Base-by-base conservation (phyloP, 2,888 invertebrate species). In the Microdon myrmicae region DNA sequence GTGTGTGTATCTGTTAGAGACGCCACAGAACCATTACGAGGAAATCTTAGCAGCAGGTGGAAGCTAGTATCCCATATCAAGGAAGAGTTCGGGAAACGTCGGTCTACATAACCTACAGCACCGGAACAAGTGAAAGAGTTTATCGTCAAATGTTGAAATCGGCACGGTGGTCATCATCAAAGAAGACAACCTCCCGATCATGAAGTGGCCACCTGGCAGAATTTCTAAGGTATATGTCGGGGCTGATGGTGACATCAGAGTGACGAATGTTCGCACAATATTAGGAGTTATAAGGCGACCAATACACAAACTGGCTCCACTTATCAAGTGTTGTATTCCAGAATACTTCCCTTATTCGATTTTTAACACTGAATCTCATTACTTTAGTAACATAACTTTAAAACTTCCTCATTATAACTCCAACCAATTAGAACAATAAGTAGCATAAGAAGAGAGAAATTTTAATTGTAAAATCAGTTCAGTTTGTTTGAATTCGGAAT, bases 121-220 rank as follows among this genome's bases (percentile, higher is more conserved):
- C 6, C n/a, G n/a, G n/a, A n/a, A n/a, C n/a, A n/a, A n/a, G n/a
- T n/a, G n/a, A n/a, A n/a, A n/a, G n/a, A n/a, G 8, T 23, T 23
- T 9, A 23, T 23, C 23, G 9, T 32, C 8, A 19, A 23, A 32
- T 23, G 7, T 14, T 3, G 12, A 23, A 23, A 25, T 38, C 25
- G 29, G 12, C 25, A 25, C 37, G 7, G 14, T 25, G 37, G 26
- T 41, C 16, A 41, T 41, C 10, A 41, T 41, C 12, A 43, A 43
- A n/a, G 41, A 43, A 29, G 7, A 12, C 7, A 29, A 29, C 12
- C 8, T 10, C 9, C 22, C 41, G 9, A 29, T 13, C 3, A 29
- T 28, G 19, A 41, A 41, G 16, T 22, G 20, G 22, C 22, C 19
- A 35, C 12, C 22, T 10, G 35, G 22, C 2, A 20, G 22, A 8